Evolutionary conservation across 1,140 invertebrate genomes (phyloP).

Genomic region (Diorhabda sublineata): DNA sequence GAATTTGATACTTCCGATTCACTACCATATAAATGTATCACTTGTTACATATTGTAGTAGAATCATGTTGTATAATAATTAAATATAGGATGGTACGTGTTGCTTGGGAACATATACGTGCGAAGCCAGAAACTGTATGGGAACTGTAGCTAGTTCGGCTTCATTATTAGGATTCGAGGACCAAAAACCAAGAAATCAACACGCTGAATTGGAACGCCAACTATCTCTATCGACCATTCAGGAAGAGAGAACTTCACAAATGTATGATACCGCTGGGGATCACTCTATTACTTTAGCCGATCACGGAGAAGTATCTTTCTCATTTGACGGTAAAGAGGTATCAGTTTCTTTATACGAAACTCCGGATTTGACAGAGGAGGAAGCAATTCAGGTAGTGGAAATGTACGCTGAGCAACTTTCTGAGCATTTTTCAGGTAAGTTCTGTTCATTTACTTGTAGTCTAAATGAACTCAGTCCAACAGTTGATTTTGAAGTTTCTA

Average conservation of each 20-base stretch:
- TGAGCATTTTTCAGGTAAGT: conserved; percentile 74
- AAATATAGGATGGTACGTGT: conserved; percentile 69
- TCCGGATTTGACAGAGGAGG: conserved; percentile 85
- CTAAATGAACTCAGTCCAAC: background rate
- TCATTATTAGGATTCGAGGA: conserved; percentile 84
- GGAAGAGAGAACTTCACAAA: conserved; percentile 83
- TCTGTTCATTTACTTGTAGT: background rate
- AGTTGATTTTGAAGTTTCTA: background rate
- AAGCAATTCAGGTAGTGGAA: conserved; percentile 85
- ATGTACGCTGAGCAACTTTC: conserved; percentile 91
- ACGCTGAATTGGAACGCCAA: conserved; percentile 61
- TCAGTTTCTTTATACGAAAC: conserved; percentile 88
- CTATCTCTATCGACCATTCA: conserved; percentile 84
- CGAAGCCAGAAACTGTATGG: conserved; percentile 90
- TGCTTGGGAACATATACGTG: conserved; percentile 88
- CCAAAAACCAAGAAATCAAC: conserved; percentile 52
- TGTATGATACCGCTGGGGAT: conserved; percentile 77
- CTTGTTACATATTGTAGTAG: too few species aligned
- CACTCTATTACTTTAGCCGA: conserved; percentile 70
- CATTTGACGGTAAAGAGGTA: conserved; percentile 87
- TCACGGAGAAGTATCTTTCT: conserved; percentile 79
- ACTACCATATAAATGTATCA: too few species aligned
- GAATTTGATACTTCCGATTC: too few species aligned
- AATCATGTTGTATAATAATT: too few species aligned
- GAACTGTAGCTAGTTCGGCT: conserved; percentile 80